Conservation (phyloP, 2,113 vertebrate species). For the Campylomormyrus numenius region DNA sequence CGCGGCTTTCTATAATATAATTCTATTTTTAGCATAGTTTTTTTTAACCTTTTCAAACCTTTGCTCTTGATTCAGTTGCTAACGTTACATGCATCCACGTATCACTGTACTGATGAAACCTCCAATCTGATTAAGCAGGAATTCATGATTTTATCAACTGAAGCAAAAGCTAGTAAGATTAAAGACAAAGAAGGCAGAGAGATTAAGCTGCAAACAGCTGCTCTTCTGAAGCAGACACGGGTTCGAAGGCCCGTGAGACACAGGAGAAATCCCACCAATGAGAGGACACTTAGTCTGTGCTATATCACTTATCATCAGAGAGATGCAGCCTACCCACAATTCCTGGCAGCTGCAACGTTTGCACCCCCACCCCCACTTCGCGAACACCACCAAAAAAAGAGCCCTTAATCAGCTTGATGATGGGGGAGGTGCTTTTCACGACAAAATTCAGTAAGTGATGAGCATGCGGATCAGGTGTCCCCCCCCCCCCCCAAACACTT, state of each 20-base stretch:
- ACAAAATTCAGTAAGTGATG: background rate
- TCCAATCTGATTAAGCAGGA: background rate
- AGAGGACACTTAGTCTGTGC: constrained; percentile 13
- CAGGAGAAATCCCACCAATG: background rate
- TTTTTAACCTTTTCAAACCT: background rate
- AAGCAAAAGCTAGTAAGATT: background rate
- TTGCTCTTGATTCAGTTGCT: background rate
- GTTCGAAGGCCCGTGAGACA: background rate
- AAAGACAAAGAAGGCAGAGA: background rate
- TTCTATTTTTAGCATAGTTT: background rate
- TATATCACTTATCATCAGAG: background rate
- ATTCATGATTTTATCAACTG: background rate
- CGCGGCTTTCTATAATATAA: background rate
- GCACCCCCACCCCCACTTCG: background rate
- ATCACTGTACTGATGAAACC: background rate
- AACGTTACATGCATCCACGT: background rate
- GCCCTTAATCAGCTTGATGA: background rate
- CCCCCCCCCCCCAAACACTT: background rate
- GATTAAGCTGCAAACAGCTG: background rate
- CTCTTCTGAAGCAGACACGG: background rate
- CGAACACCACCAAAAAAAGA: background rate
- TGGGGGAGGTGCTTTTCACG: background rate
- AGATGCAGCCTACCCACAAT: constrained; percentile 6
- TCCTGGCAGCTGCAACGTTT: background rate
- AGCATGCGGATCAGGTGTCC: background rate